Evolutionary conservation across 2,888 invertebrate genomes (phyloP), one percentile per base, ranked within the genome.

Genomic region (Phaedon cochleariae): DNA sequence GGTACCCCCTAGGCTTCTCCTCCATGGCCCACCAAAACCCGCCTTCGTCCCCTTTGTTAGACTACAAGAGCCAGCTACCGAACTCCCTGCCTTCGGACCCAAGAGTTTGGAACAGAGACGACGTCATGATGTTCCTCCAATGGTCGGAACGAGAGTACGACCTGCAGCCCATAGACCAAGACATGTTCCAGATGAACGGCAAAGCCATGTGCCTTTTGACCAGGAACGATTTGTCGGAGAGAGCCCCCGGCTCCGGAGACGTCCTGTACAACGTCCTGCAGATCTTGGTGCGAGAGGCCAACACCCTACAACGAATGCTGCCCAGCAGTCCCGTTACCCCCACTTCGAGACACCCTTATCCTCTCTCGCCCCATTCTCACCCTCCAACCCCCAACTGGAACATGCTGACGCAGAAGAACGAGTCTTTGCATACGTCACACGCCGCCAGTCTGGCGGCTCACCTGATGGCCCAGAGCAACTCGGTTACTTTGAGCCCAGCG

Each of bases 131-230:
- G 59, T 97, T 96, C 84, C 85, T 97, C 55, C 90, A 93, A 80
- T 96, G 96, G 92, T 94, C 95, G 73, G 95, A 96, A 84, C 87
- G 94, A 72, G 95, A 96, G 85, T 96, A 95, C 82, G 96, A 96
- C 83, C 85, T 96, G 73, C 95, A 95, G 59, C 91, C 92, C 76
- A 93, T 97, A 81, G 95, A 96, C 81, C 91, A 94, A 89, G 95
- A 96, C 80, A 90, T 94, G 85, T 97, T 97, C 83, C 95, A 95
- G 86, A 96, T 97, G 96, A 97, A 97, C 83, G 97, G 96, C 87
- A 97, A 97, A 85, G 97, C 97, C 1, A 85, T 97, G 76, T 96
- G 96, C 81, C 87, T 97, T 53, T 85, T 97, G 70, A 96, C 94
- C 52, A 92, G 96, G 82, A 90, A 90, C 15, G 97, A 97, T 84